Evolutionary conservation across 2,113 vertebrate genomes (phyloP).

Genomic region (Myotis brandtii): DNA sequence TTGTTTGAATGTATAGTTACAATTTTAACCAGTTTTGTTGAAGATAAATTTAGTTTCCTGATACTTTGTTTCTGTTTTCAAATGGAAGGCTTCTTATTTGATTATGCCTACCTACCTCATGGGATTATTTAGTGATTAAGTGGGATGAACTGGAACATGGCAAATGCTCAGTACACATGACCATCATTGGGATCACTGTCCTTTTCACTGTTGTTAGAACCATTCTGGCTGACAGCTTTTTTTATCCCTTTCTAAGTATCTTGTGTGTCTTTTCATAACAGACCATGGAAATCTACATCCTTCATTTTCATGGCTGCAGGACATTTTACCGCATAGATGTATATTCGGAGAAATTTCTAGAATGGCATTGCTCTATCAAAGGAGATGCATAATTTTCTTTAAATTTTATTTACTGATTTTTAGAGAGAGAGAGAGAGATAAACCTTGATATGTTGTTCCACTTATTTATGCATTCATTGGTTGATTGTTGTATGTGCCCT

Average conservation of each 20-base stretch:
- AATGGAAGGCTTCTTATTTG: background rate
- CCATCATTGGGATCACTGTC: background rate
- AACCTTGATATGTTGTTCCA: too few species aligned
- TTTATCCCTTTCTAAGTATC: background rate
- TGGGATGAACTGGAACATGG: background rate
- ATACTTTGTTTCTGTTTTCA: slow-evolving; percentile 2
- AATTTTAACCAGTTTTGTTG: slow-evolving; percentile 11
- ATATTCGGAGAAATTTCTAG: background rate
- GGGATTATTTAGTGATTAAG: background rate
- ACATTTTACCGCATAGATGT: background rate
- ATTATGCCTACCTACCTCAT: background rate
- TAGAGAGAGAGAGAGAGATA: too few species aligned
- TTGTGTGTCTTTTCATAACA: background rate
- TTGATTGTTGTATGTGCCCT: too few species aligned
- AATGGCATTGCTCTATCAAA: background rate
- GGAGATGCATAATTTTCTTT: background rate
- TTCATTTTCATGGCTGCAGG: background rate
- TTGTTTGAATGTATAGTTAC: background rate
- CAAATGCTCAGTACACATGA: background rate
- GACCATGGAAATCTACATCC: background rate
- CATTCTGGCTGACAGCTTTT: background rate
- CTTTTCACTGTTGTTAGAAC: background rate
- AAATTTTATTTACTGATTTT: too few species aligned
- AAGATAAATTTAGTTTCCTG: background rate
- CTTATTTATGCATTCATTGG: too few species aligned